Base-by-base conservation (phyloP, 1,140 invertebrate species). In the Araneus ventricosus region DNA sequence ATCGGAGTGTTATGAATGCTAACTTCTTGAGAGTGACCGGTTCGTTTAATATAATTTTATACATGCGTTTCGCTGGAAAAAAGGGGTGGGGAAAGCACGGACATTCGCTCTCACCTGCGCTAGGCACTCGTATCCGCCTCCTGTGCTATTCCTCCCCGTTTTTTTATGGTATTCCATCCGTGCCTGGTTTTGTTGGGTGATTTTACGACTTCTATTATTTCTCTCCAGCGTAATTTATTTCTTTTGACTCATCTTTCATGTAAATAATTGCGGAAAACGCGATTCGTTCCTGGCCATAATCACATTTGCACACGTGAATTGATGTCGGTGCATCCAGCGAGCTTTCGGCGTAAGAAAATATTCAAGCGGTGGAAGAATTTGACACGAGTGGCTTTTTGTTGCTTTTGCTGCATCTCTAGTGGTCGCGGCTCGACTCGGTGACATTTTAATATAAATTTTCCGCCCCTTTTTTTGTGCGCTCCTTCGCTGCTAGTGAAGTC, bases 191-290 rank as follows among this genome's bases (percentile, higher is more conserved):
- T 90, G 89, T 90, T 90, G 89, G 89, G 52, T 70, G 89, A 90
- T 84, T 90, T 92, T 92, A 92, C 82, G 82, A 86, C 82, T 86
- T 84, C 57, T 86, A 82, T 92, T 86, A 67, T 86, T 86, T 92
- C 90, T 92, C 61, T 63, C 34, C 7, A 37, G 37, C 52, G 82
- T 92, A 85, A 92, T 92, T 92, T 92, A 92, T 92, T 92, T 86
- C 82, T 75, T 86, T 92, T 86, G 59, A 67, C 90, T 92, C 90
- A 92, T 92, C 82, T 86, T 75, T 67, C 90, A 92, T 92, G 90
- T 92, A 92, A 92, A 92, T 92, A 92, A 92, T 92, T 82, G 61
- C 90, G 39, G 45, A 67, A 75, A 92, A 75, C 80, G n/a, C 80
- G 39, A 92, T 92, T 85, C 90, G 82, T 37, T 70, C 90, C 24